Conservation (phyloP, 2,888 invertebrate genomes). For the Pyrochroa serraticornis region DNA sequence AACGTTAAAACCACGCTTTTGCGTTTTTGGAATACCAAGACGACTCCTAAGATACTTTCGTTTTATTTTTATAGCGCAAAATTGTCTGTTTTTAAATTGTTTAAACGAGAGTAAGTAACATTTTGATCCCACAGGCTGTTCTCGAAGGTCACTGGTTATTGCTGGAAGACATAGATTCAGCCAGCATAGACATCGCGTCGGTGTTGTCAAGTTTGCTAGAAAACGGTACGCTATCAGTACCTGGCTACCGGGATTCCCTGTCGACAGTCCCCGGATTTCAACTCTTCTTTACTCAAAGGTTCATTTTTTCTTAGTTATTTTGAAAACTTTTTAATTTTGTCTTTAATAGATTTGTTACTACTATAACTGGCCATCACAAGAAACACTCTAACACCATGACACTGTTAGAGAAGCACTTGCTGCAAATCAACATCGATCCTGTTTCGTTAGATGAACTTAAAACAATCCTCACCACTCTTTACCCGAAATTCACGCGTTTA, state of each 20-base stretch:
- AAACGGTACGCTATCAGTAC: conserved; percentile 79
- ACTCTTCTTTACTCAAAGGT: conserved; percentile 87
- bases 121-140: conserved; percentile 67
- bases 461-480: conserved; percentile 71
- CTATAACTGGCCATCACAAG: conserved; percentile 66
- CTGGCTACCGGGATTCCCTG: conserved; percentile 85
- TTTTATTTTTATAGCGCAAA: too few relatives aligned
- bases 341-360: conserved; percentile 64
- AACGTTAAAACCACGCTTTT: too few relatives aligned
- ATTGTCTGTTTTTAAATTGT: too few relatives aligned
- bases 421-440: conserved; percentile 81
- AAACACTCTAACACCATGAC: conserved; percentile 69
- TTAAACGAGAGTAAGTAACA: conserved; percentile 3
- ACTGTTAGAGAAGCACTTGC: conserved; percentile 81
- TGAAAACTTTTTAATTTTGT: conserved; percentile 1
- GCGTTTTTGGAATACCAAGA: too few relatives aligned
- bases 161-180: conserved; percentile 94
- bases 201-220: conserved; percentile 85
- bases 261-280: conserved; percentile 86
- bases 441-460: conserved; percentile 76
- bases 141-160: conserved; percentile 88
- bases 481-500: conserved; percentile 74
- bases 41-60: too few relatives aligned
- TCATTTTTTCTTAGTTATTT: conserved; percentile 5
- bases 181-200: conserved; percentile 91